phyloP scores from a whole-genome alignment of 2,113 vertebrate genomes.

The Spea multiplicata region DNA sequence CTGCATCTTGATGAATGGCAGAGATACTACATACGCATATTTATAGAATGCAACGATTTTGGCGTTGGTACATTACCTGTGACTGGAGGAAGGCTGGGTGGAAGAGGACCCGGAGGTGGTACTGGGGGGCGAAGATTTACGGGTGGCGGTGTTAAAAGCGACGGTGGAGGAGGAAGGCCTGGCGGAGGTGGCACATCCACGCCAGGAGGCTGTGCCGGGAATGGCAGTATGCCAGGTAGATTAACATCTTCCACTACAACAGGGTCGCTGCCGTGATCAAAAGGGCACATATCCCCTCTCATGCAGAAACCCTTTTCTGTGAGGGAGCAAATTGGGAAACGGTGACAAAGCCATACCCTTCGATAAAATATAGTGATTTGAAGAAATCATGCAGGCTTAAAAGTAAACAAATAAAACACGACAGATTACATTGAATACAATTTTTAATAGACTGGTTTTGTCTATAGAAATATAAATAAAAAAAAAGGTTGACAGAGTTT shows the following conservation, averaged over 20 bases:
- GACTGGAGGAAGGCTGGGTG: constrained; percentile 89
- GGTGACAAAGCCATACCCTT: too few relatives aligned
- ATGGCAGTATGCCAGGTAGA: constrained; percentile 91
- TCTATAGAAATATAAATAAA: too few relatives aligned
- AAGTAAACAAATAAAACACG: too few relatives aligned
- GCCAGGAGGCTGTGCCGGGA: constrained; percentile 86
- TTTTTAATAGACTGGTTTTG: too few relatives aligned
- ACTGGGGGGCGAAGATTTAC: constrained; percentile 91
- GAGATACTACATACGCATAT: too few relatives aligned
- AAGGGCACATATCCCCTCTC: constrained; percentile 96
- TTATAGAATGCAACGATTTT: too few relatives aligned
- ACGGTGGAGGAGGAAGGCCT: constrained; percentile 83
- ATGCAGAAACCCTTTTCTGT: constrained; percentile 97
- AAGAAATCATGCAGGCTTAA: too few relatives aligned
- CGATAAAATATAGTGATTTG: too few relatives aligned
- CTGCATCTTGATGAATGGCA: too few relatives aligned
- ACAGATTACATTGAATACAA: too few relatives aligned
- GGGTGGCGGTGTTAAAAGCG: constrained; percentile 87
- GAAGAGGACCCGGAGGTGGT: constrained; percentile 83
- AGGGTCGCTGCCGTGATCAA: constrained; percentile 95
- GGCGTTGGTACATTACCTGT: constrained; percentile 72
- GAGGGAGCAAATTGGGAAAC: too few relatives aligned
- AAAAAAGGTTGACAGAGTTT: too few relatives aligned
- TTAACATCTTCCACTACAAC: constrained; percentile 97
- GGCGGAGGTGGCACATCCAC: constrained; percentile 86